Evolutionary conservation across 2,113 vertebrate species (phyloP), one percentile per base, ranked within the genome.

Genomic region (Murina feae): DNA sequence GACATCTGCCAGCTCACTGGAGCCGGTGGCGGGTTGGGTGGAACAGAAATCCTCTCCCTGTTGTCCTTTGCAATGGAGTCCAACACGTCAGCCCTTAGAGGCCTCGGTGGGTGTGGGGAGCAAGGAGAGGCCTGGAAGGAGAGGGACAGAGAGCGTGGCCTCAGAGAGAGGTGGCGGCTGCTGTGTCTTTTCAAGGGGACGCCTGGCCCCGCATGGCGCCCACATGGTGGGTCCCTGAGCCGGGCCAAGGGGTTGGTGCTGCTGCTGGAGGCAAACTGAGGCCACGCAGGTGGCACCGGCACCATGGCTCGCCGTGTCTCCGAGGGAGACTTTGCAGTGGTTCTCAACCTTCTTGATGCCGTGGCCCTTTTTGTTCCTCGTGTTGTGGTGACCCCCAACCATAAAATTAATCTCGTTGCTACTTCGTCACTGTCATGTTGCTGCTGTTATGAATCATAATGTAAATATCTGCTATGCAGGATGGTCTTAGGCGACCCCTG

Each of bases 211-310:
- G 39, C 28, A 18, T 13, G 14, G 6, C 60, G 5, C 7, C 49
- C 10, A 71, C 44, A 44, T 44, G 21, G 58, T 11, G 58, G 53
- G 8, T 28, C 21, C 2, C 68, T 10, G 23, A 18, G 16, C 30
- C 1, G 1, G 4, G 28, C 11, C 4, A 12, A 53, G 28, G 28
- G 66, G 9, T 9, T 3, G 16, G 12, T 9, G 37, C 17, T 30
- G 12, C 47, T 55, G 1, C 6, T 11, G 42, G 35, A 71, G 7
- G 58, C 66, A 42, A 72, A 28, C 2, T 35, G 28, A 49, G 51
- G 37, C 47, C 28, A 23, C n/a, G 32, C 69, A 68, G 5, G 25
- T 4, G 9, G 32, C 18, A 0, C 42, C 23, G 30, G 20, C 16
- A 17, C 28, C 47, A 14, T 23, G 2, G 2, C 5, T 11, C 4